Conservation (phyloP, 37 sponge, comb jelly and placozoan genomes). For the Petrosia ficiformis region DNA sequence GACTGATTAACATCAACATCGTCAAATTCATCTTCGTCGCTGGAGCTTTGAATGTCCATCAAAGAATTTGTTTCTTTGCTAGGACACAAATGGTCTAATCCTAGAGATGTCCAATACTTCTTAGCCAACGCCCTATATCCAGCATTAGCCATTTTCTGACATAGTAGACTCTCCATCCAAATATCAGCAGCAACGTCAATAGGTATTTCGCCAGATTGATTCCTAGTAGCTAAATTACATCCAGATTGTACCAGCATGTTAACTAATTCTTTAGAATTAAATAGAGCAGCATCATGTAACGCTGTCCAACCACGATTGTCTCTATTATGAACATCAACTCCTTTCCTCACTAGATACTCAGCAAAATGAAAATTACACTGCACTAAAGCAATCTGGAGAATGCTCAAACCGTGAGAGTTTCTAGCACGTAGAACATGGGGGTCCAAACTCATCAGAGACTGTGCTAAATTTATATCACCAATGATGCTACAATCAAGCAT, state of each 20-base stretch:
- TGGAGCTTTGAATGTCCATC: too few relatives aligned
- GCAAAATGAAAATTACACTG: constrained; percentile 41
- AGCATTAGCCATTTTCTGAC: constrained; percentile 34
- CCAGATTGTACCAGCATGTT: constrained; percentile 47
- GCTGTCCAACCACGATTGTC: constrained; percentile 65
- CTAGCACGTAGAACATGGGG: constrained; percentile 28
- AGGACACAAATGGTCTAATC: too few relatives aligned
- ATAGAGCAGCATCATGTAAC: constrained; percentile 68
- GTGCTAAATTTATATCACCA: constrained; percentile 45
- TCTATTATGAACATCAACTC: constrained; percentile 29
- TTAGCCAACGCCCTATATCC: constrained; percentile 24
- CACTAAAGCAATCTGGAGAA: constrained; percentile 64
- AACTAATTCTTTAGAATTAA: constrained; percentile 25
- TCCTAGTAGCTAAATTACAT: constrained; percentile 15
- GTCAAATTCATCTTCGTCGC: too few relatives aligned
- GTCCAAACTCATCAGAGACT: constrained; percentile 34
- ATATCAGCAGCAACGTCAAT: constrained; percentile 65
- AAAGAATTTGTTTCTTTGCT: too few relatives aligned
- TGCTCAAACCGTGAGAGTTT: constrained; percentile 42
- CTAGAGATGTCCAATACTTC: constrained; percentile 28
- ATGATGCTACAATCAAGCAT: constrained; percentile 34
- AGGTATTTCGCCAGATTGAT: constrained; percentile 30
- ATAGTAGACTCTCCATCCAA: constrained; percentile 42
- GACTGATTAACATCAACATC: too few relatives aligned
- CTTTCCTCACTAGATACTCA: constrained; percentile 57